A percentile compares a stretch with the other conserved stretches of the same genome.
Evolutionary conservation across 2,797 vertebrate genomes (phyloP).

Genomic region (Acomys russatus): DNA sequence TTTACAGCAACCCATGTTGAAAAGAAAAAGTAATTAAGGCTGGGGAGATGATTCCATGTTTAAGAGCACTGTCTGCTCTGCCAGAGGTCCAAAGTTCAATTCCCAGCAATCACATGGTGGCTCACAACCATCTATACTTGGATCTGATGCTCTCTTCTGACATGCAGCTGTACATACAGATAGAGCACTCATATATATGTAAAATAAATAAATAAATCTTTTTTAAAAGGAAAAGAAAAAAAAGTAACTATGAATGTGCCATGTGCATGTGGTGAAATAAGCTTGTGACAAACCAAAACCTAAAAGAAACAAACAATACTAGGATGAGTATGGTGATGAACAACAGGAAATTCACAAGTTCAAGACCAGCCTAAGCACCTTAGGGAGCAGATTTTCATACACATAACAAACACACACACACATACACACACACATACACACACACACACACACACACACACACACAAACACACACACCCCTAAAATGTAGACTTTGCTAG

Average conservation of each 20-base stretch:
- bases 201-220: too few relatives aligned
- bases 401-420: background rate
- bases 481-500: background rate
- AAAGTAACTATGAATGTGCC: background rate
- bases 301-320: background rate
- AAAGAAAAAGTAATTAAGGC: background rate
- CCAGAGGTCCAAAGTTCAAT: too few relatives aligned
- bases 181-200: too few relatives aligned
- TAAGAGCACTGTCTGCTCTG: too few relatives aligned
- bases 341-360: background rate
- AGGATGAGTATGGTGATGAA: background rate
- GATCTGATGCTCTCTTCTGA: too few relatives aligned
- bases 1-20: background rate
- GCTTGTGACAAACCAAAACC: background rate
- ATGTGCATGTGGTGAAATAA: background rate
- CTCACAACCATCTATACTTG: too few relatives aligned
- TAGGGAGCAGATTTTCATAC: background rate
- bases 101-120: too few relatives aligned
- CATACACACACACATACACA: too few relatives aligned
- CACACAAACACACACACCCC: too few relatives aligned
- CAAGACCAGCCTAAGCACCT: background rate
- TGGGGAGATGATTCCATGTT: too few relatives aligned
- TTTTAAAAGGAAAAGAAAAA: background rate
- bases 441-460: too few relatives aligned
- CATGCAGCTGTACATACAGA: too few relatives aligned